phyloP scores from a whole-genome alignment of 2,797 vertebrate genomes.

The Halcyon badia region DNA sequence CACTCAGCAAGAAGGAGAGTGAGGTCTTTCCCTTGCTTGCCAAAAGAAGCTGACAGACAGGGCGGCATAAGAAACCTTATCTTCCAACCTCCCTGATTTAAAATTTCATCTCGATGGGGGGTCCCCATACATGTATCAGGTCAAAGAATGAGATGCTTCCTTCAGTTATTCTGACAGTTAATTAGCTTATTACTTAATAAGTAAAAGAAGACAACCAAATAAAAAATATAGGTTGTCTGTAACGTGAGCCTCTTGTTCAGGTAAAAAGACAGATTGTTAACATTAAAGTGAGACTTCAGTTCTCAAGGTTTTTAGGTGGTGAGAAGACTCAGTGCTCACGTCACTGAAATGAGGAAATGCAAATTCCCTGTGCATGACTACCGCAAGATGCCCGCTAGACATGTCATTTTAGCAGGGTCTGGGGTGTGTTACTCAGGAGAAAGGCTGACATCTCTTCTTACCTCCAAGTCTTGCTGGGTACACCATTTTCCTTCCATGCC shows the following conservation, averaged over 20 bases:
- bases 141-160: neutral
- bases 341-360: neutral
- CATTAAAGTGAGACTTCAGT: neutral
- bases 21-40: neutral
- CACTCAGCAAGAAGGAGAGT: neutral
- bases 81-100: neutral
- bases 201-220: neutral
- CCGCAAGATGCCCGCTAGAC: neutral
- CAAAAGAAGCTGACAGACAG: neutral
- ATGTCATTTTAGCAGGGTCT: neutral
- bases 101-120: neutral
- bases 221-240: neutral
- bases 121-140: rapidly evolving
- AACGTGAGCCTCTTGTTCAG: neutral
- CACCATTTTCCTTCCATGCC: rapidly evolving
- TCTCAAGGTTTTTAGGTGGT: neutral
- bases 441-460: neutral
- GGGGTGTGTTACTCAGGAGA: neutral
- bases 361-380: neutral
- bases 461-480: neutral
- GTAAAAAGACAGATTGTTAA: neutral
- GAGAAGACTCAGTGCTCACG: neutral
- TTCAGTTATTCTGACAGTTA: neutral
- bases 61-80: neutral
- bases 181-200: neutral